These are phyloP conservation scores for Amphipyra berbera DNA, from an alignment of 2,888 invertebrate genomes.

Conservation along the genomic window DNA sequence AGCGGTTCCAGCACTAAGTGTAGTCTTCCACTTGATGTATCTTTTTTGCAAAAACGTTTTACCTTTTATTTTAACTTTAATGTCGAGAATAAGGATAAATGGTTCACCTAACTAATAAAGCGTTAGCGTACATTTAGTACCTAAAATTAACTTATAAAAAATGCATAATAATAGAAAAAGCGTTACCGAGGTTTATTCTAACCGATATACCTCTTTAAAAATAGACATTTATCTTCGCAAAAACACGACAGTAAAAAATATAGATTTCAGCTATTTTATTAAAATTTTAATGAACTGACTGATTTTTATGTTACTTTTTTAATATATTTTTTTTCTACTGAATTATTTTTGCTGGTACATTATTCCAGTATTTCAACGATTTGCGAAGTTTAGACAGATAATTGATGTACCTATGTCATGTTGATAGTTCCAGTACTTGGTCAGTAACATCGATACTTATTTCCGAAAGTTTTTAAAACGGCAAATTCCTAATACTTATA, in stretches of 20 bases:
- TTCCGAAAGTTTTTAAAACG: constrained; percentile 14
- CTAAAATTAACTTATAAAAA: constrained; percentile 60
- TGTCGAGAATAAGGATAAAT: constrained; percentile 14
- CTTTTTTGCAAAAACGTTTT: constrained; percentile 1
- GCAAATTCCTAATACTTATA: constrained; percentile 14
- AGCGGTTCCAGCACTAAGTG: neutral
- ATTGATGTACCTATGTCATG: constrained; percentile 16
- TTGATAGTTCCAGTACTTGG: constrained; percentile 14
- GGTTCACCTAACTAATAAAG: constrained; percentile 63
- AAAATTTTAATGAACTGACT: constrained; percentile 33
- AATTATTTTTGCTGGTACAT: constrained; percentile 20
- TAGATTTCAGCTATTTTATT: constrained; percentile 65
- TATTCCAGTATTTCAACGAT: constrained; percentile 4
- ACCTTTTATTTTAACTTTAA: neutral
- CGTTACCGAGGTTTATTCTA: constrained; percentile 47
- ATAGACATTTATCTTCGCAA: constrained; percentile 61
- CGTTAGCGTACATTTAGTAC: constrained; percentile 61
- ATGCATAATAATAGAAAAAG: constrained; percentile 78
- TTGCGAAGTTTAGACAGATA: constrained; percentile 5
- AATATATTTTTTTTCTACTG: constrained; percentile 23
- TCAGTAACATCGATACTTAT: constrained; percentile 42
- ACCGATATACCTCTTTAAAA: constrained; percentile 43
- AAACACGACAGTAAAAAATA: constrained; percentile 83
- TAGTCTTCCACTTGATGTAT: neutral
- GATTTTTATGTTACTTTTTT: constrained; percentile 6